A percentile compares a stretch with the other conserved stretches of the same genome.
These are phyloP conservation scores for Hanleya hanleyi DNA, from an alignment of 2,888 invertebrate species.

Conservation along the genomic window DNA sequence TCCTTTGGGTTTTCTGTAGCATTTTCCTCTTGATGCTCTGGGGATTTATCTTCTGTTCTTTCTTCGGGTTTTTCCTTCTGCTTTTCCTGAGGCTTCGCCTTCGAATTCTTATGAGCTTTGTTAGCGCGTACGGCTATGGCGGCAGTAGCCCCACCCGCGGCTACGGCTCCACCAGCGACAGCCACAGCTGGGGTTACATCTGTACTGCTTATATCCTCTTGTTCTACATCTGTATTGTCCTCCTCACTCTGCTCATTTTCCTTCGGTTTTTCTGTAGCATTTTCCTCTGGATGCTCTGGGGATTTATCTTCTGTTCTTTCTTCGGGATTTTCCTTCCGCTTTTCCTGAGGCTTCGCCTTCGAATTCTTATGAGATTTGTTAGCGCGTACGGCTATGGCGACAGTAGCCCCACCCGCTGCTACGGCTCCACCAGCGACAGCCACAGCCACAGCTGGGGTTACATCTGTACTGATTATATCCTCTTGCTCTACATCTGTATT, in stretches of 20 bases:
- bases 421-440: neutral
- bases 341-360: neutral
- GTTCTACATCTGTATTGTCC: neutral
- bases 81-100: neutral
- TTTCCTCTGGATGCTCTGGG: no score
- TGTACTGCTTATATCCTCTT: neutral
- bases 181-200: neutral
- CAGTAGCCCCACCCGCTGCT: neutral
- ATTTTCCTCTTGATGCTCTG: no score
- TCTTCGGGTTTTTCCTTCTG: neutral
- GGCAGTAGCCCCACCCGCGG: neutral
- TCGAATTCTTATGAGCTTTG: neutral
- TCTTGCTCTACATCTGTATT: neutral
- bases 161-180: neutral
- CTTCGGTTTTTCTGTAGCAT: no score
- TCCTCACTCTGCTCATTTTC: neutral
- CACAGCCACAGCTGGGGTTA: neutral
- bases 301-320: neutral
- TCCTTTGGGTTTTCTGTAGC: no score
- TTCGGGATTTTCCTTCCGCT: neutral
- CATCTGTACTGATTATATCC: neutral
- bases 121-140: neutral
- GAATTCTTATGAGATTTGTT: neutral
- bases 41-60: neutral
- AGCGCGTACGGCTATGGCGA: neutral